Base-by-base conservation (phyloP, 2,113 vertebrate species). In the Tauraco erythrolophus region DNA sequence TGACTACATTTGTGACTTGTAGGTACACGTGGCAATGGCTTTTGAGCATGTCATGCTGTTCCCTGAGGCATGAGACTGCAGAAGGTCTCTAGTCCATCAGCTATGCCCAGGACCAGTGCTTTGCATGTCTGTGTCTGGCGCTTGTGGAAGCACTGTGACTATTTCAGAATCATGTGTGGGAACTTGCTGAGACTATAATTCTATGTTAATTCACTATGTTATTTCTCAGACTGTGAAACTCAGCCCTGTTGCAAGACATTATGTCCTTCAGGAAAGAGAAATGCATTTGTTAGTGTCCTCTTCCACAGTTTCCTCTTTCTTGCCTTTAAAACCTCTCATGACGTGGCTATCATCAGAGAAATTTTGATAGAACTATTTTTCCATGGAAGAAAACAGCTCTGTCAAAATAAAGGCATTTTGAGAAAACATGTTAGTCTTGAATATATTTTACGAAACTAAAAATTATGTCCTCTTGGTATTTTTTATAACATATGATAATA, bases 121-220 rank as follows among this genome's bases (percentile, higher is more conserved):
- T 19, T 25, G 66, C 27, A 6, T 1, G 0, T 35, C 48, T 57
- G 28, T 3, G 0, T 7, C 72, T 69, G 43, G 10, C n/a, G n/a
- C 22, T 57, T 23, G 7, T 28, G 37, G 58, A 71, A 66, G 22
- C 30, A 19, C 37, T 27, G n/a, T 2, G 4, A 11, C 30, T 48
- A 3, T 43, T 89, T 62, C 75, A 82, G 54, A 81, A 60, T 69
- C 51, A 30, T 2, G 4, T n/a, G 35, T 60, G 28, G 31, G 66
- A 92, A 74, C 31, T 71, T 78, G 28, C 50, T 54, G 45, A 77
- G 65, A 15, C 60, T 43, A 5, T 35, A 30, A 11, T 46, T 85
- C 53, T 46, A 1, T 24, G 12, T 60, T 53, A 66, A 54, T 58
- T 19, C 19, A n/a, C 21, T 45, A 45, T n/a, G 51, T n/a, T 77